Percentiles rank a stretch among this genome's conserved stretches.
Evolutionary conservation across 1,140 invertebrate species (phyloP).

Genomic region (Drosophila pectinifera): DNA sequence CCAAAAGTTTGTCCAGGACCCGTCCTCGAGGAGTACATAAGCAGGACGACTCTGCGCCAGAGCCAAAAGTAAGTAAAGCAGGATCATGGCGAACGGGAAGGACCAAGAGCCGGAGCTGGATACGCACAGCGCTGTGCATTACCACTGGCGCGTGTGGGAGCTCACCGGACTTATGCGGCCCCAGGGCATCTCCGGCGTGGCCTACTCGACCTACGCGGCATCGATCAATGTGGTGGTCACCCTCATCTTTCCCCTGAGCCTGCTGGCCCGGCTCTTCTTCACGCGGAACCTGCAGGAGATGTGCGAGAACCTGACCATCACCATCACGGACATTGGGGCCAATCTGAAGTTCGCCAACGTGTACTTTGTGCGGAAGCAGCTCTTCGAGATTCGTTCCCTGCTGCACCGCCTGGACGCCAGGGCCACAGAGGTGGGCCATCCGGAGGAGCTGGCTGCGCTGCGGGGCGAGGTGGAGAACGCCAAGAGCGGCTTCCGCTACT

Average conservation of each 20-base stretch:
- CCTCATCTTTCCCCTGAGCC: constrained; percentile 66
- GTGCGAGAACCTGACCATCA: constrained; percentile 77
- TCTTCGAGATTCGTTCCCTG: constrained; percentile 45
- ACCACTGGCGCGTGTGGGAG: constrained; percentile 72
- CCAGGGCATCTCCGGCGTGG: background rate
- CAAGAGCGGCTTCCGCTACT: constrained; percentile 50
- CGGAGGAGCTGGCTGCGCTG: constrained; percentile 46
- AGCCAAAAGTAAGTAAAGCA: background rate
- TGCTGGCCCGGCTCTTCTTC: constrained; percentile 57
- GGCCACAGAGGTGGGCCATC: constrained; percentile 4
- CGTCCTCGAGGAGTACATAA: constrained; percentile 20
- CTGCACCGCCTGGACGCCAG: constrained; percentile 50
- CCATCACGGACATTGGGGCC: constrained; percentile 70
- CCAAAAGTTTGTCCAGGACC: constrained; percentile 7
- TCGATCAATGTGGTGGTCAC: constrained; percentile 62
- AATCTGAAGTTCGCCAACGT: constrained; percentile 78
- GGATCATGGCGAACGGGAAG: background rate
- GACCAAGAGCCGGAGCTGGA: constrained; percentile 16
- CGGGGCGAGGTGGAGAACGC: constrained; percentile 31
- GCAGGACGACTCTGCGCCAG: background rate
- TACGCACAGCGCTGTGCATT: constrained; percentile 57
- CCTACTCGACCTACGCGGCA: constrained; percentile 38
- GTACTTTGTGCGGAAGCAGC: constrained; percentile 56
- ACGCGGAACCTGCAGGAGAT: constrained; percentile 57
- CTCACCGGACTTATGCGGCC: constrained; percentile 58